Percentiles rank a stretch among this genome's conserved stretches.
Conservation (phyloP, 2,888 invertebrate species). For the Ceratothoa steindachneri region DNA sequence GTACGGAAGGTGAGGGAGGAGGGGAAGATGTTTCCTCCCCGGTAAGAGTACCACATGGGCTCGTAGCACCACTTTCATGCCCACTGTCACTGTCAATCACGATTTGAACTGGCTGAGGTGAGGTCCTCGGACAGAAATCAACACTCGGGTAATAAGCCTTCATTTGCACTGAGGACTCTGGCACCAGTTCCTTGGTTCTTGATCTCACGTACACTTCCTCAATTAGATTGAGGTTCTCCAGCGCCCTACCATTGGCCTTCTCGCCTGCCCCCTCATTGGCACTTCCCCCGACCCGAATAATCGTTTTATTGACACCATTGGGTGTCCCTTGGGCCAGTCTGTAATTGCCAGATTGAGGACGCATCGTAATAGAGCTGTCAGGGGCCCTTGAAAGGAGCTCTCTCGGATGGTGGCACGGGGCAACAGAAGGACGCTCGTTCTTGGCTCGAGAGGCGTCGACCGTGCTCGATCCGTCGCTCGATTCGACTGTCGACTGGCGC, state of each 20-base stretch:
- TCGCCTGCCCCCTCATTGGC: not conserved
- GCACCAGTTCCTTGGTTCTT: slow-evolving; percentile 6
- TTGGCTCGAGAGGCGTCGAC: not conserved
- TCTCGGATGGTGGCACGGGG: too few species aligned
- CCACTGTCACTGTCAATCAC: slow-evolving; percentile 40
- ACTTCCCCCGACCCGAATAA: not conserved
- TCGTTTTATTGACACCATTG: not conserved
- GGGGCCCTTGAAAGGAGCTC: not conserved
- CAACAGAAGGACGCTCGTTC: not conserved
- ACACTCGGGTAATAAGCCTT: slow-evolving; percentile 36
- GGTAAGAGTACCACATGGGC: slow-evolving; percentile 43
- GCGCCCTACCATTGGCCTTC: not conserved
- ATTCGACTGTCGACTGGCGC: not conserved
- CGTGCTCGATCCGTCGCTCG: not conserved
- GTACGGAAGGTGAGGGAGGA: slow-evolving; percentile 28
- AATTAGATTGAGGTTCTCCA: slow-evolving; percentile 36
- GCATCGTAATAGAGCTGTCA: not conserved
- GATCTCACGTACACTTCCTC: slow-evolving; percentile 37
- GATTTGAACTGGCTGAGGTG: not conserved
- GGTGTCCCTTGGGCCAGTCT: not conserved
- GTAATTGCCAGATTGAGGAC: not conserved
- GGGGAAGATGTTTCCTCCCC: slow-evolving; percentile 31
- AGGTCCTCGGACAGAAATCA: slow-evolving; percentile 14
- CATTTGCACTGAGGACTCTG: slow-evolving; percentile 37
- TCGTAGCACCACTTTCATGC: slow-evolving; percentile 44